A percentile compares a stretch with the other conserved stretches of the same genome.
These are phyloP conservation scores for Ceyx margarethae DNA, from an alignment of 2,113 vertebrate genomes.

Conservation along the genomic window DNA sequence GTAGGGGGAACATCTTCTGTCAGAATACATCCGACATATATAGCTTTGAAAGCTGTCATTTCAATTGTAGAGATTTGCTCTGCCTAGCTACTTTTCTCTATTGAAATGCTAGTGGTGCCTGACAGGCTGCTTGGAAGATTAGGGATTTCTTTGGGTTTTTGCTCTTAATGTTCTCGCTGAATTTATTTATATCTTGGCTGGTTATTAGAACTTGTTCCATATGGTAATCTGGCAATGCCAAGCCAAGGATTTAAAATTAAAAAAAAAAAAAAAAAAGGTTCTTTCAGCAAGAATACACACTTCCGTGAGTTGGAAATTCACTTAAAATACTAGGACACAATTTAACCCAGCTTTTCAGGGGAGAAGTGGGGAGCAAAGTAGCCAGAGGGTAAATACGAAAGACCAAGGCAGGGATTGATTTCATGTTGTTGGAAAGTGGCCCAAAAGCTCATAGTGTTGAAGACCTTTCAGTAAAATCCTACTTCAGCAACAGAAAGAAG, in stretches of 20 bases:
- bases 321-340: background rate
- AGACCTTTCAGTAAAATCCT: background rate
- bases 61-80: background rate
- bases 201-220: constrained; percentile 65
- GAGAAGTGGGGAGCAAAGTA: background rate
- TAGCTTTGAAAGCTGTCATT: background rate
- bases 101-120: constrained; percentile 20
- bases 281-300: constrained; percentile 7
- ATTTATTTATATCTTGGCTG: constrained; percentile 68
- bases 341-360: background rate
- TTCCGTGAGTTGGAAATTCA: background rate
- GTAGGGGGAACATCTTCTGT: background rate
- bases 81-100: background rate
- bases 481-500: background rate
- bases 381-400: background rate
- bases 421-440: background rate
- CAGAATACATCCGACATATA: background rate
- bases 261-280: constrained; percentile 5
- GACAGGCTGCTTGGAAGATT: constrained; percentile 12
- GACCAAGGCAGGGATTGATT: background rate
- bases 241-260: constrained; percentile 29
- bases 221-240: constrained; percentile 62
- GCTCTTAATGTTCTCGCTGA: constrained; percentile 37
- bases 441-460: constrained; percentile 12
- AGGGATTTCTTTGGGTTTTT: constrained; percentile 28